Conservation (phyloP, 2,888 invertebrate genomes). For the Tinea pellionella region DNA sequence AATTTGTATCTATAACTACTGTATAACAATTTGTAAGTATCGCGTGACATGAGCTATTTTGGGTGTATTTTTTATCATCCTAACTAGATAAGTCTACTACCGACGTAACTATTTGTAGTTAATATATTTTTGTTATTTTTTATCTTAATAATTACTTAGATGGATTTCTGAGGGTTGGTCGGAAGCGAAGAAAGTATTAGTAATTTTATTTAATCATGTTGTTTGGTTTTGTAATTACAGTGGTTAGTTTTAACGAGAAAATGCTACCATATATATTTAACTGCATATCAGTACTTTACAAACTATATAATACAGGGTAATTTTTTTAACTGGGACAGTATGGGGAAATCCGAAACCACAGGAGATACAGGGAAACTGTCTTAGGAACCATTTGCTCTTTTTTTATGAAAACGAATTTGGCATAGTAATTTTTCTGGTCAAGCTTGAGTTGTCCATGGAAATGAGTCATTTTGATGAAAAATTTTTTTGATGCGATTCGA, state of each 20-base stretch:
- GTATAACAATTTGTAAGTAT: slow-evolving; percentile 4
- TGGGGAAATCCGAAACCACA: too few relatives aligned
- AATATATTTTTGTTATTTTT: not conserved
- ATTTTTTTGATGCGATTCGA: too few relatives aligned
- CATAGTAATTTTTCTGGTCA: too few relatives aligned
- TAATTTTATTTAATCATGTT: slow-evolving; percentile 1
- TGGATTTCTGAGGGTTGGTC: not conserved
- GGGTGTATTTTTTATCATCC: slow-evolving; percentile 14
- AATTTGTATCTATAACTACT: slow-evolving; percentile 9
- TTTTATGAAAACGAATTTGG: too few relatives aligned
- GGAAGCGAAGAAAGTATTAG: slow-evolving; percentile 6
- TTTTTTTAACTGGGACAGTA: too few relatives aligned
- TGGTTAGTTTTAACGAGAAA: not conserved
- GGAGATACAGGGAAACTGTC: too few relatives aligned
- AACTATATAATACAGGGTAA: too few relatives aligned
- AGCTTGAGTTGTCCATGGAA: too few relatives aligned
- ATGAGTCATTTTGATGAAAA: too few relatives aligned
- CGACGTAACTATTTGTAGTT: slow-evolving; percentile 10
- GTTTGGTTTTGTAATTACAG: not conserved
- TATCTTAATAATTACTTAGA: slow-evolving; percentile 8
- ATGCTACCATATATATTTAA: not conserved
- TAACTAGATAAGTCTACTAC: not conserved
- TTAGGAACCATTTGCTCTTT: too few relatives aligned
- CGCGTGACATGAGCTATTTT: slow-evolving; percentile 18
- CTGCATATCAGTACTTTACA: too few relatives aligned